Evolutionary conservation across 2,797 vertebrate species (phyloP).

Genomic region (Sebastes oblongus): DNA sequence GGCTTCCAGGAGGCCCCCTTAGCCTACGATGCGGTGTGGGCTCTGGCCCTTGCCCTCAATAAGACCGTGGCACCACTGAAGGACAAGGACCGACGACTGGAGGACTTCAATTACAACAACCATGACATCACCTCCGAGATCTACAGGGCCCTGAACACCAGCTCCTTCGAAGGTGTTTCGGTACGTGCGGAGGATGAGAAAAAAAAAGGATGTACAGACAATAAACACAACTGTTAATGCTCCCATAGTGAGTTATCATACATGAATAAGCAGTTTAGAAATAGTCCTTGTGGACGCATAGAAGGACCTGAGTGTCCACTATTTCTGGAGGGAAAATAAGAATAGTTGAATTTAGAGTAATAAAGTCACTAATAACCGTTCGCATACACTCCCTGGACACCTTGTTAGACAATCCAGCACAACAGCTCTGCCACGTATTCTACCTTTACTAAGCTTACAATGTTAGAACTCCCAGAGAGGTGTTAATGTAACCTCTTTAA

Average conservation of each 20-base stretch:
- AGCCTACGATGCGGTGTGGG: slow-evolving; percentile 96
- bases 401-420: background rate
- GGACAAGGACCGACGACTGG: slow-evolving; percentile 86
- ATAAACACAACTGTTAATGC: background rate
- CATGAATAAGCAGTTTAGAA: background rate
- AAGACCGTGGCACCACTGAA: slow-evolving; percentile 91
- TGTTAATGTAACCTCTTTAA: background rate
- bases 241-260: background rate
- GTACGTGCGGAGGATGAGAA: slow-evolving; percentile 70
- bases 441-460: background rate
- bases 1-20: slow-evolving; percentile 95
- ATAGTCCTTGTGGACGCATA: background rate
- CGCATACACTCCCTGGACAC: background rate
- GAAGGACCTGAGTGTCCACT: background rate
- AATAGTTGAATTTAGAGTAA: background rate
- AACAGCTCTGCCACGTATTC: background rate
- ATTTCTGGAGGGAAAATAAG: background rate
- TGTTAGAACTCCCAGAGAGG: background rate
- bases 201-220: background rate
- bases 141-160: slow-evolving; percentile 96
- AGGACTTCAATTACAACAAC: slow-evolving; percentile 98
- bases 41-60: slow-evolving; percentile 92
- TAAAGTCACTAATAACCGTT: background rate
- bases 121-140: slow-evolving; percentile 94
- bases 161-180: slow-evolving; percentile 95